phyloP scores from a whole-genome alignment of 2,797 vertebrate species.

The Thamnophis elegans region DNA sequence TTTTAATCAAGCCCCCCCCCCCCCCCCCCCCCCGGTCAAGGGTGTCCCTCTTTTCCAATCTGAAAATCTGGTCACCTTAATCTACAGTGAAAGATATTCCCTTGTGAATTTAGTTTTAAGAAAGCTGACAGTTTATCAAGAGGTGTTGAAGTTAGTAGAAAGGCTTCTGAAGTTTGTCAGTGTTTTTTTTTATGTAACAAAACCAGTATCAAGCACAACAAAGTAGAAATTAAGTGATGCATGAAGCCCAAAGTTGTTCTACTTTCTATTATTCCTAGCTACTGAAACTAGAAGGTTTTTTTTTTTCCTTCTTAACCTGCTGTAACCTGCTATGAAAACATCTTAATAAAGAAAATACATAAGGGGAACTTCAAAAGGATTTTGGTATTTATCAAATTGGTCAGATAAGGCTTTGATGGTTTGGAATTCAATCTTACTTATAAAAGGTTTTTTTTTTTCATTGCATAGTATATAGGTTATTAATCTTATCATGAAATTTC shows the following conservation, averaged over 20 bases:
- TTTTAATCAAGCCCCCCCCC: no score
- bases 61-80: no score
- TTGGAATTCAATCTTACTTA: not conserved
- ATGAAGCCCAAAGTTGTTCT: not conserved
- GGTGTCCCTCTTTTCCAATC: no score
- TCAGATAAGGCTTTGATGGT: not conserved
- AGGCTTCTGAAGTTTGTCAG: not conserved
- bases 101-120: conserved; percentile 4
- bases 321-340: not conserved
- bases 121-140: conserved; percentile 1
- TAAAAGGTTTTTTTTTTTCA: not conserved
- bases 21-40: no score
- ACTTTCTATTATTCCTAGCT: not conserved
- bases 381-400: not conserved
- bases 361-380: not conserved
- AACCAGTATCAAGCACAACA: not conserved
- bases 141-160: conserved; percentile 4
- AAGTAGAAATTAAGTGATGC: not conserved
- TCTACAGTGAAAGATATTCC: conserved; percentile 11
- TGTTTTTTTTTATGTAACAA: not conserved
- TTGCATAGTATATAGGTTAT: not conserved
- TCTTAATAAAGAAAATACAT: not conserved
- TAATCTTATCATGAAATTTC: not conserved
- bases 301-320: not conserved
- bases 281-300: not conserved